phyloP scores from a whole-genome alignment of 2,888 invertebrate genomes.

The Exocentrus adspersus region DNA sequence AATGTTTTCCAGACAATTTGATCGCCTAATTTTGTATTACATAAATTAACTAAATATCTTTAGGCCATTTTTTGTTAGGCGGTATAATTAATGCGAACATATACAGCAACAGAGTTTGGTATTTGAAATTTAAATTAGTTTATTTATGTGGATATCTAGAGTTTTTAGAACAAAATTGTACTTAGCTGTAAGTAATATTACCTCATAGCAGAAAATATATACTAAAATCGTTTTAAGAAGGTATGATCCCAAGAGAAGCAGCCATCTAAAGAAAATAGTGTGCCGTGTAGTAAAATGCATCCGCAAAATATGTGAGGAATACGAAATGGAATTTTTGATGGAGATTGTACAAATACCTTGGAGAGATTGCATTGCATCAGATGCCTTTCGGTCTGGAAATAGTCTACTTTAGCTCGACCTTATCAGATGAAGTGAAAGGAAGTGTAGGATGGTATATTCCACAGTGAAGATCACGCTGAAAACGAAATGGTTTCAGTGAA shows the following conservation, averaged over 20 bases:
- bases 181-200: too few relatives aligned
- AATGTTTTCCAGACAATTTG: not conserved
- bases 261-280: not conserved
- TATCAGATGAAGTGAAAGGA: conserved; percentile 37
- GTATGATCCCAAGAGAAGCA: too few relatives aligned
- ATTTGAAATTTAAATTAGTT: not conserved
- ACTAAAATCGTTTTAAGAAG: too few relatives aligned
- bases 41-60: not conserved
- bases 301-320: conserved; percentile 6
- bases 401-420: conserved; percentile 27
- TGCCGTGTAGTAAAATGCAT: conserved; percentile 3
- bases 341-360: conserved; percentile 51
- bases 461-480: conserved; percentile 5
- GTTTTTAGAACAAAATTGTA: too few relatives aligned
- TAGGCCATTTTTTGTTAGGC: not conserved
- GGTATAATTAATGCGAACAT: not conserved
- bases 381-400: conserved; percentile 43
- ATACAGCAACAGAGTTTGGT: not conserved
- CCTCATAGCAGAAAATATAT: too few relatives aligned
- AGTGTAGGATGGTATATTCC: not conserved
- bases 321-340: conserved; percentile 34
- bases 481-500: conserved; percentile 12
- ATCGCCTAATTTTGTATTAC: not conserved
- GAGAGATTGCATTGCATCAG: conserved; percentile 50
- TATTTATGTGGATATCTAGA: too few relatives aligned